phyloP scores from a whole-genome alignment of 1,140 invertebrate genomes.

The Epicauta chinensis region DNA sequence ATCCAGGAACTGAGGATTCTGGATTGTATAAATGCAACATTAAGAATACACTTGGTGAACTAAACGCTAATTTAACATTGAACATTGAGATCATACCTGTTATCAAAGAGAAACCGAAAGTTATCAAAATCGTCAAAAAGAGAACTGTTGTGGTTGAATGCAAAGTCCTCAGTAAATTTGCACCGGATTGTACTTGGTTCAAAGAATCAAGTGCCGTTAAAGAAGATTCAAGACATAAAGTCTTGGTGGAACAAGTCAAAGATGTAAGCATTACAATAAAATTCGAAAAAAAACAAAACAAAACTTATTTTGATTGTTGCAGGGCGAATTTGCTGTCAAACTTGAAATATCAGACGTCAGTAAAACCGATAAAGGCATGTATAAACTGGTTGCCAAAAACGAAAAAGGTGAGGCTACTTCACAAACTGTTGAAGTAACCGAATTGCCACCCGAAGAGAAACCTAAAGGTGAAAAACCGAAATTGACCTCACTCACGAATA shows the following conservation, averaged over 20 bases:
- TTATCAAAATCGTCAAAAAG: constrained; percentile 84
- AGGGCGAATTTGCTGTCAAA: constrained; percentile 82
- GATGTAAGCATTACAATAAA: constrained; percentile 49
- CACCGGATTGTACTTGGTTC: constrained; percentile 84
- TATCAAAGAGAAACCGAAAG: constrained; percentile 85
- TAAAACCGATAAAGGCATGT: constrained; percentile 75
- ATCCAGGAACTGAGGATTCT: constrained; percentile 90
- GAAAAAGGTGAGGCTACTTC: constrained; percentile 89
- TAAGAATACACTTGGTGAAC: constrained; percentile 91
- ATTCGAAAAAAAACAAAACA: neutral
- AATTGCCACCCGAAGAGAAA: constrained; percentile 67
- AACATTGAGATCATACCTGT: constrained; percentile 97
- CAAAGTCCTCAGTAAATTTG: constrained; percentile 79
- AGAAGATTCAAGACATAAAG: constrained; percentile 66
- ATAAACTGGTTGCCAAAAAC: constrained; percentile 87
- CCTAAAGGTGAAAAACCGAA: constrained; percentile 62
- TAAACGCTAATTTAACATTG: constrained; percentile 92
- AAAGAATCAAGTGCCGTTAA: constrained; percentile 74
- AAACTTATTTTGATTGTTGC: constrained; percentile 28
- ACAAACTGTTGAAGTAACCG: constrained; percentile 79
- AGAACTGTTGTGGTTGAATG: constrained; percentile 87
- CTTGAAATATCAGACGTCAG: constrained; percentile 78
- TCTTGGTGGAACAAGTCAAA: constrained; percentile 70
- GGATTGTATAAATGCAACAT: constrained; percentile 98
- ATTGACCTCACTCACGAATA: constrained; percentile 65